These are phyloP conservation scores for Salpingus planirostris DNA, from an alignment of 2,888 invertebrate genomes.

Conservation along the genomic window DNA sequence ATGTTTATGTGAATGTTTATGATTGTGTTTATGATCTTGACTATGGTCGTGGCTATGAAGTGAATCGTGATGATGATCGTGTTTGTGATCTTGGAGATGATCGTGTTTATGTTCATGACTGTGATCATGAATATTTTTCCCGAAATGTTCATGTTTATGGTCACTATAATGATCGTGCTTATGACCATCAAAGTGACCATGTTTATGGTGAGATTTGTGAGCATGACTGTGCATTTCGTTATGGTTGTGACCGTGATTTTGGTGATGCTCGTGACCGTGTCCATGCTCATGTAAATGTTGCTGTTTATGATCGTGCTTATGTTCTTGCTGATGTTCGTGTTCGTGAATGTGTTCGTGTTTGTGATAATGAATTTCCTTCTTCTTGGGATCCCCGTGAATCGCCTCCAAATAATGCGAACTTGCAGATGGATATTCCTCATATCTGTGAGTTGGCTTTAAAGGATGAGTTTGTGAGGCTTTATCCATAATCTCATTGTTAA, in stretches of 20 bases:
- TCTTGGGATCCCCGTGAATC: too few species aligned
- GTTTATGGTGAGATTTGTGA: too few species aligned
- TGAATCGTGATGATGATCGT: constrained; percentile 14
- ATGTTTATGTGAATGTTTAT: constrained; percentile 14
- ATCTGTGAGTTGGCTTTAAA: too few species aligned
- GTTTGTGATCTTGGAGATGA: constrained; percentile 14
- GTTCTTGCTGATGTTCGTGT: constrained; percentile 21
- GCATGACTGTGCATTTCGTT: too few species aligned
- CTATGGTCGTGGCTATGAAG: constrained; percentile 16
- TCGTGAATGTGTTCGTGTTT: too few species aligned
- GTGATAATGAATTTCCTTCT: too few species aligned
- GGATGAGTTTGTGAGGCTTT: too few species aligned
- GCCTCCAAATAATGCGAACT: too few species aligned
- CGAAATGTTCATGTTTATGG: constrained; percentile 27
- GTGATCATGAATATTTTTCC: constrained; percentile 18
- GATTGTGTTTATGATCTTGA: constrained; percentile 14
- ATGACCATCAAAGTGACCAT: constrained; percentile 21
- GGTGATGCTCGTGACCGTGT: too few species aligned
- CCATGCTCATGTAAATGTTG: constrained; percentile 24
- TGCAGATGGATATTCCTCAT: too few species aligned
- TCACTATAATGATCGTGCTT: constrained; percentile 22
- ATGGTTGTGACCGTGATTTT: too few species aligned
- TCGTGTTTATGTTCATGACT: constrained; percentile 19
- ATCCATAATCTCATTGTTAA: too few species aligned
- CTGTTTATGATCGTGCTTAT: constrained; percentile 23